These are phyloP conservation scores for Pagetopsis macropterus DNA, from an alignment of 2,797 vertebrate genomes.

Conservation along the genomic window DNA sequence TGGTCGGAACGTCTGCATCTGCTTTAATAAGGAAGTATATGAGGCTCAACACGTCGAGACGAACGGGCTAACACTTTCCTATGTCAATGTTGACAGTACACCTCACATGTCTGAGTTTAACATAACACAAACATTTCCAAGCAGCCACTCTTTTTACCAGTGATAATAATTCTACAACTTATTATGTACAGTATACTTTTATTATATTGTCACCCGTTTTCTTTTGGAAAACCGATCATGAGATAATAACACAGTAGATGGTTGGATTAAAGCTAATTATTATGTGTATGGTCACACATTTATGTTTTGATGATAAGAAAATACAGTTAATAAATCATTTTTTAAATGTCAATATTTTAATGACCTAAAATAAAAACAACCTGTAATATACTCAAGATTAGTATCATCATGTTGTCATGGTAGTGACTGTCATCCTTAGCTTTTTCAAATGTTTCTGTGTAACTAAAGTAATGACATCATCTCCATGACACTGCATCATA, in stretches of 20 bases:
- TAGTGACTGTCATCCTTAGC: neutral
- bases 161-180: too few relatives aligned
- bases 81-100: too few relatives aligned
- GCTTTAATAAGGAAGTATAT: too few relatives aligned
- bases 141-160: too few relatives aligned
- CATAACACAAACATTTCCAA: too few relatives aligned
- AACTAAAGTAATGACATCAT: neutral
- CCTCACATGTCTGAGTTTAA: too few relatives aligned
- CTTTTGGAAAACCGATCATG: neutral
- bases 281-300: neutral
- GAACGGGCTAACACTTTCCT: too few relatives aligned
- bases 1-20: too few relatives aligned
- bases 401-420: too few relatives aligned
- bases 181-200: too few relatives aligned
- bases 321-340: neutral
- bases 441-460: conserved; percentile 3
- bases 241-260: neutral
- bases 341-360: too few relatives aligned
- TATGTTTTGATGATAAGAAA: neutral
- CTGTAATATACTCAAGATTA: neutral
- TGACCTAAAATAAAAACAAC: neutral
- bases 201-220: neutral
- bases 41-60: too few relatives aligned
- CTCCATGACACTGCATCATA: neutral
- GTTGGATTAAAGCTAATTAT: neutral